Base-by-base conservation (phyloP, 1,140 invertebrate genomes). In the Atta colombica region DNA sequence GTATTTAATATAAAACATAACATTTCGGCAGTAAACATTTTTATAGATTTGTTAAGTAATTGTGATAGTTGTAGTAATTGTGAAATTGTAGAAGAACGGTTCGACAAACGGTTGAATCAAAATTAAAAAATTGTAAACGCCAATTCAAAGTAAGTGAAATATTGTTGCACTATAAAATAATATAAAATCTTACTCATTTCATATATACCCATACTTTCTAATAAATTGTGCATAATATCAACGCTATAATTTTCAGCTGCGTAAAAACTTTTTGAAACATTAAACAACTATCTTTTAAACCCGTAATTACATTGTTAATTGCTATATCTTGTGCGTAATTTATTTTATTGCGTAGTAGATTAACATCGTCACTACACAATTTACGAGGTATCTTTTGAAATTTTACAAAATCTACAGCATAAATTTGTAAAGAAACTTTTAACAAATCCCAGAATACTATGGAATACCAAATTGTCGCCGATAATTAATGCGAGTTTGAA, bases 191-290 rank as follows among this genome's bases (percentile, higher is more conserved):
- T 8, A 77, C 16, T 61, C 3, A 49, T 77, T 61, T 61, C 58
- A n/a, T 77, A 77, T 63, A 61, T 3, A 77, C 39, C 49, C 63
- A 61, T 3, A 77, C 58, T 49, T 77, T 77, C 55, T 21, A 77
- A 45, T 61, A 77, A 45, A 60, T 77, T 58, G 7, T 63, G 75
- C 75, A 49, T 77, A 6, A 77, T 77, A n/a, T 77, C 58, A 45
- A 77, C 25, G 12, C 75, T 45, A n/a, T 77, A 77, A 77, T 63
- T 77, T 77, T 77, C 39, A 63, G 16, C 6, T 3, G 39, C 39
- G 45, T 77, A 35, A 77, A 77, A 61, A 61, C 10, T 63, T 18
- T 39, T 1, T 31, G 63, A 25, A 28, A 45, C 35, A 77, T 77
- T 77, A 63, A 77, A 77, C 58, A 77, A 18, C 14, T 31, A 63